A percentile compares a stretch with the other conserved stretches of the same genome.
These are phyloP conservation scores for Remorina albescens DNA, from an alignment of 2,797 vertebrate genomes.

Conservation along the genomic window DNA sequence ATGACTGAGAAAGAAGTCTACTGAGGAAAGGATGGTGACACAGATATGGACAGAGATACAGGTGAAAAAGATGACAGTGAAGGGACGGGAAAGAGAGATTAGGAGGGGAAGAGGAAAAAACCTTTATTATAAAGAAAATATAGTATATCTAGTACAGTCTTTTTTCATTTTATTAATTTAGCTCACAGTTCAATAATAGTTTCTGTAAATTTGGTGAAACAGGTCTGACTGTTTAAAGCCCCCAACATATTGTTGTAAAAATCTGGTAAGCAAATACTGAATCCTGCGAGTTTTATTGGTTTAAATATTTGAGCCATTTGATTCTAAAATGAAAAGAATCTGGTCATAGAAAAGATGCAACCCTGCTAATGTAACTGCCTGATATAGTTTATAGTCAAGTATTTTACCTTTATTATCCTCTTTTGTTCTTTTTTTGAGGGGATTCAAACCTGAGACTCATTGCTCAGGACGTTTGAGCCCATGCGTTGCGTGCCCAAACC, in stretches of 20 bases:
- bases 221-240: not conserved
- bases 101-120: too few species aligned
- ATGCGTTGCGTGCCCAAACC: too few species aligned
- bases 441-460: too few species aligned
- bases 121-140: too few species aligned
- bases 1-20: slow-evolving; percentile 9
- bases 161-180: not conserved
- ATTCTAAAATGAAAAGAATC: not conserved
- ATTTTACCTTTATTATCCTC: too few species aligned
- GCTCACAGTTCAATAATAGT: not conserved
- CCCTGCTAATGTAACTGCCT: too few species aligned
- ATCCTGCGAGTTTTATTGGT: not conserved
- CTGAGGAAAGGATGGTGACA: slow-evolving; percentile 26
- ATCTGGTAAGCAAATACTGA: not conserved
- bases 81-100: too few species aligned
- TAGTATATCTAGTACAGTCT: too few species aligned
- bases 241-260: not conserved
- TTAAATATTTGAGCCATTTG: not conserved
- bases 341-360: not conserved
- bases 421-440: too few species aligned
- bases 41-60: slow-evolving; percentile 32
- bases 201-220: not conserved
- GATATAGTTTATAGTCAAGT: too few species aligned
- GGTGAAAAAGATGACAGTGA: slow-evolving; percentile 27
- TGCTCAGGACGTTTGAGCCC: too few species aligned